Base-by-base conservation (phyloP, 2,113 vertebrate genomes). In the Chinchilla lanigera region DNA sequence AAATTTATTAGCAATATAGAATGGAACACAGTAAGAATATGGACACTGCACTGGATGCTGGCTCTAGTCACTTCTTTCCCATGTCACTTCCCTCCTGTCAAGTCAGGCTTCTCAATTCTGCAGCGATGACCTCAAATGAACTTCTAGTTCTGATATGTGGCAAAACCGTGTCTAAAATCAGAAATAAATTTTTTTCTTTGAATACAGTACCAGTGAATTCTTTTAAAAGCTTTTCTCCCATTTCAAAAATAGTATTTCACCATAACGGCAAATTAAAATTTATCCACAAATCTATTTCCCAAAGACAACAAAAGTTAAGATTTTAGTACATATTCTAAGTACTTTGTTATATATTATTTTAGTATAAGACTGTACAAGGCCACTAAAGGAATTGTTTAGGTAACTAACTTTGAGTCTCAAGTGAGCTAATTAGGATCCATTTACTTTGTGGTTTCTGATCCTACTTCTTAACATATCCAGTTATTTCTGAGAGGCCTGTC, bases 321-420 rank as follows among this genome's bases (percentile, higher is more conserved):
- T 81, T 91, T 80, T 80, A 91, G 30, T 33, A 10, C 24, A n/a
- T 60, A 73, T 56, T 88, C 58, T 65, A 73, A 60, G 38, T 38
- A 44, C 54, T 73, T 56, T 38, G 38, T 77, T 61, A 47, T 60
- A 26, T 82, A 47, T 73, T 35, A 75, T 33, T 90, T 93, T 67
- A 83, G 35, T 60, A 92, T 26, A 60, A 82, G 47, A 58, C 84
- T 52, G 41, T 47, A 33, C 30, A 44, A 38, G 38, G 3, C 44
- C 75, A 71, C 84, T 73, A 52, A 38, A 65, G 41, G 35, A 90
- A 88, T 20, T 60, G 26, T 50, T 86, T 28, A n/a, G 3, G 30
- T 88, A 86, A 93, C 81, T 50, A 67, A 89, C 58, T 78, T 93
- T 93, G 77, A 90, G 50, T 96, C 94, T 97, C 84, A 60, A 86